phyloP scores from a whole-genome alignment of 1,140 invertebrate species.

The Drosophila melanogaster region Release_6_plus_ISO1_MT NT_037436.4:10428001-10428500 shows the following conservation, averaged over 20 bases:
- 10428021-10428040: constrained; percentile 59
- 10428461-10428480: constrained; percentile 67
- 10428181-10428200: neutral
- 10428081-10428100: constrained; percentile 58
- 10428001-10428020: constrained; percentile 42
- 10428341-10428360: too few relatives aligned
- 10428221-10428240: too few relatives aligned
- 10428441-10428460: constrained; percentile 84
- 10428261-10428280: too few relatives aligned
- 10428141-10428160: constrained; percentile 63
- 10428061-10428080: constrained; percentile 40
- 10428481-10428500: constrained; percentile 14
- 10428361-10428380: neutral
- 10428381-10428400: constrained; percentile 41
- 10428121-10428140: constrained; percentile 75
- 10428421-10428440: constrained; percentile 84
- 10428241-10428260: too few relatives aligned
- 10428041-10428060: constrained; percentile 63
- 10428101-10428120: constrained; percentile 76
- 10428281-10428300: too few relatives aligned
- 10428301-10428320: too few relatives aligned
- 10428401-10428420: constrained; percentile 79
- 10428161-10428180: constrained; percentile 12
- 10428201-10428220: neutral
- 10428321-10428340: too few relatives aligned